These are phyloP conservation scores for Melitaea athalia DNA, from an alignment of 2,888 invertebrate species.

Conservation along the genomic window DNA sequence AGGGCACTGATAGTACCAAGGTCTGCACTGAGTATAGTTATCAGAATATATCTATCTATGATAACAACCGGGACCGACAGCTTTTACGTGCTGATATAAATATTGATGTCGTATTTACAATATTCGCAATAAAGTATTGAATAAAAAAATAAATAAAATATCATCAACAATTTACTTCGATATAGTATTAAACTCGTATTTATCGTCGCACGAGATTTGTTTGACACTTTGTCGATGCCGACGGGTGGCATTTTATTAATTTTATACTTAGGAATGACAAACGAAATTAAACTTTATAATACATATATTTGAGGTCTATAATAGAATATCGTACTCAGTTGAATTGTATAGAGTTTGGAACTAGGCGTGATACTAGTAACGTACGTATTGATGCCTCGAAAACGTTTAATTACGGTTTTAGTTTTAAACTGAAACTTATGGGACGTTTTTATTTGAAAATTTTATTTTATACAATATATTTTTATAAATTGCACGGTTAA, in stretches of 20 bases:
- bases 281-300: not conserved
- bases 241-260: conserved; percentile 6
- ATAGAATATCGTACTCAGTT: not conserved
- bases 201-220: conserved; percentile 10
- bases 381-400: conserved; percentile 4
- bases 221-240: conserved; percentile 7
- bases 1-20: too few species aligned
- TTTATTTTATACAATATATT: not conserved
- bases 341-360: not conserved
- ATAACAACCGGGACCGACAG: too few species aligned
- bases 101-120: too few species aligned
- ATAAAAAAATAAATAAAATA: not conserved
- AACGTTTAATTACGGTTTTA: conserved; percentile 5
- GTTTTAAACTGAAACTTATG: not conserved
- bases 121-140: too few species aligned
- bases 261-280: not conserved
- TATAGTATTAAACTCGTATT: conserved; percentile 3
- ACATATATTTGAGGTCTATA: not conserved
- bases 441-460: not conserved
- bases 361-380: not conserved
- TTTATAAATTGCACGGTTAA: too few species aligned
- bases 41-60: too few species aligned
- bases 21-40: too few species aligned
- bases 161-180: conserved; percentile 3
- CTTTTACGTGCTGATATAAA: too few species aligned